A percentile compares a stretch with the other conserved stretches of the same genome.
phyloP scores from a whole-genome alignment of 1,140 invertebrate genomes.

The Gryon sp. region DNA sequence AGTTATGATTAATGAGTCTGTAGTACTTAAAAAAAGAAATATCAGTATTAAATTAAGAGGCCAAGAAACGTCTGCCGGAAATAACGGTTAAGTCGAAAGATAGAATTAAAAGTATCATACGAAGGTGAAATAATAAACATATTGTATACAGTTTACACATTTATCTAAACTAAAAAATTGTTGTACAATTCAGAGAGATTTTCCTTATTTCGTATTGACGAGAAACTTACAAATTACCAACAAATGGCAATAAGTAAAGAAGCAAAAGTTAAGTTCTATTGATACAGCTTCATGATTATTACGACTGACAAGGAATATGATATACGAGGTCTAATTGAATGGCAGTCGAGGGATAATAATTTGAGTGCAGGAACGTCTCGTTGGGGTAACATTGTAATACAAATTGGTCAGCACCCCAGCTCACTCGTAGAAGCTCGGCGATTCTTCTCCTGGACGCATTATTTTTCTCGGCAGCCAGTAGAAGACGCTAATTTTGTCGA shows the following conservation, averaged over 20 bases:
- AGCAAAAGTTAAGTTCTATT: slow-evolving; percentile 24
- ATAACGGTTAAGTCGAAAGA: no score
- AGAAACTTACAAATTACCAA: no score
- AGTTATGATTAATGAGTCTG: no score
- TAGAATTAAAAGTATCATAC: no score
- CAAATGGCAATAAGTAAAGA: not conserved
- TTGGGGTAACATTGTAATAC: slow-evolving; percentile 51
- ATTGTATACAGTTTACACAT: no score
- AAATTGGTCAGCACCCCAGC: slow-evolving; percentile 45
- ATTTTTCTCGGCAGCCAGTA: slow-evolving; percentile 54
- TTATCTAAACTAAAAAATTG: no score
- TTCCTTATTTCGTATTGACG: no score
- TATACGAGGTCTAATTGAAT: slow-evolving; percentile 47
- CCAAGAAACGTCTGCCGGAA: no score
- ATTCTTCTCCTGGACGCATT: slow-evolving; percentile 55
- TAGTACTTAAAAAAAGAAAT: no score
- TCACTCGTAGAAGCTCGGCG: slow-evolving; percentile 38
- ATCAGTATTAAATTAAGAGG: no score
- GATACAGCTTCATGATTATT: slow-evolving; percentile 26
- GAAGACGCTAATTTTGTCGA: slow-evolving; percentile 56
- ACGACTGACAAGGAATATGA: slow-evolving; percentile 39
- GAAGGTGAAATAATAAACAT: no score
- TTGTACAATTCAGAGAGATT: no score
- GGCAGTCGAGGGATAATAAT: slow-evolving; percentile 29
- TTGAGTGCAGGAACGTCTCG: slow-evolving; percentile 4